Conservation (phyloP, 2,113 vertebrate genomes). For the Eira barbara region DNA sequence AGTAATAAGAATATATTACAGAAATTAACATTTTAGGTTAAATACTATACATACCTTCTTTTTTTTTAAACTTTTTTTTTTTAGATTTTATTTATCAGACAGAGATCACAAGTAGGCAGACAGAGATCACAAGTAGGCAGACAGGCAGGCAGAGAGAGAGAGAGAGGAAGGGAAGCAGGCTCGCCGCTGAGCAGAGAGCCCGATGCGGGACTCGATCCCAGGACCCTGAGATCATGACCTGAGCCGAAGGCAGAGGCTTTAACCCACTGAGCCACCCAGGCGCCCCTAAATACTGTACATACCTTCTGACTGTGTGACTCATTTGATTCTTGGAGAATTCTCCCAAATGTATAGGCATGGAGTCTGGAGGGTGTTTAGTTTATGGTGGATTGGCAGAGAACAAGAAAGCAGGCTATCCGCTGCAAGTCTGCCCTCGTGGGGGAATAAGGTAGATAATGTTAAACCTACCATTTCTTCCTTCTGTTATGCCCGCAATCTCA, state of each 20-base stretch:
- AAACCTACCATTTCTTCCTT: constrained; percentile 38
- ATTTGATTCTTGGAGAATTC: background rate
- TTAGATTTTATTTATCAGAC: too few species aligned
- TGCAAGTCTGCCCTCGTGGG: background rate
- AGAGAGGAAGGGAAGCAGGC: too few species aligned
- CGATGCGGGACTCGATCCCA: too few species aligned
- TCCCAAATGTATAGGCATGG: background rate
- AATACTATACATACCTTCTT: background rate
- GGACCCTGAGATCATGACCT: too few species aligned
- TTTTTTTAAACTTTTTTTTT: too few species aligned
- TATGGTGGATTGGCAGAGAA: background rate
- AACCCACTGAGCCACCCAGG: too few species aligned
- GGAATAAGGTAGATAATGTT: constrained; percentile 4
- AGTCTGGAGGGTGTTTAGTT: constrained; percentile 5
- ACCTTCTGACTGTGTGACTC: background rate
- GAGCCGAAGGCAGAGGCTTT: too few species aligned
- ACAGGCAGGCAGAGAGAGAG: too few species aligned
- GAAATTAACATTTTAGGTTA: constrained; percentile 19
- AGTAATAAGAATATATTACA: background rate
- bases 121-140: too few species aligned
- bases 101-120: too few species aligned
- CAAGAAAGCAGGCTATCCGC: background rate
- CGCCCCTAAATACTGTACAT: background rate
- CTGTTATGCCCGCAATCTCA: background rate
- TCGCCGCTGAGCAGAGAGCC: too few species aligned